These are phyloP conservation scores for Kryphioiulus occultus DNA, from an alignment of 2,888 invertebrate species.

Conservation along the genomic window DNA sequence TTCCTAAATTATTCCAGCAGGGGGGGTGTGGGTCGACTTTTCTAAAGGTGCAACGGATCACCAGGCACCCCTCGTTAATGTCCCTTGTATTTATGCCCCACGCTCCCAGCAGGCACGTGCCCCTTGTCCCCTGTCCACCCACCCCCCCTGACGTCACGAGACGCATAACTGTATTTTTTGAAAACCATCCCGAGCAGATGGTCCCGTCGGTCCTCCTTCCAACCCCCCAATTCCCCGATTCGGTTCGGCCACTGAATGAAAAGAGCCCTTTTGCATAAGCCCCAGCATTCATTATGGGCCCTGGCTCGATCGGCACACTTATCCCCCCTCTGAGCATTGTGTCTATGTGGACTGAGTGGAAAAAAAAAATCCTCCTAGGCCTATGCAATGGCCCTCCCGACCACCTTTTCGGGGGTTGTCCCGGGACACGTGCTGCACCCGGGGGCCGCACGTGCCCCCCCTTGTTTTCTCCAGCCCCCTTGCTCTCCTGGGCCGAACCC, in stretches of 20 bases:
- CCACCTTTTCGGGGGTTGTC: neutral
- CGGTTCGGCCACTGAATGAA: neutral
- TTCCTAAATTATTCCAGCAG: slow-evolving; percentile 16
- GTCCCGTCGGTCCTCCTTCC: neutral
- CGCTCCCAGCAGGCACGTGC: slow-evolving; percentile 18
- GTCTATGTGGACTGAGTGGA: neutral
- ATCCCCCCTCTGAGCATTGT: neutral
- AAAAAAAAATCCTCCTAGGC: neutral
- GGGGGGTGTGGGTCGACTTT: neutral
- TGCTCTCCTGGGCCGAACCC: neutral
- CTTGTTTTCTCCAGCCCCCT: neutral
- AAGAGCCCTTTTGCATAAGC: slow-evolving; percentile 20
- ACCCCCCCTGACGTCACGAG: neutral
- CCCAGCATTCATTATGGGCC: neutral
- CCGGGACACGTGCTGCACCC: slow-evolving; percentile 17
- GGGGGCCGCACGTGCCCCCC: slow-evolving; percentile 26
- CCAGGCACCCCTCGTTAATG: slow-evolving; percentile 16
- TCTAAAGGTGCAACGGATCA: slow-evolving; percentile 1
- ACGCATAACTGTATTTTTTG: neutral
- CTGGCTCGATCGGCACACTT: neutral
- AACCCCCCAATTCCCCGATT: neutral
- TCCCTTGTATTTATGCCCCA: slow-evolving; percentile 10
- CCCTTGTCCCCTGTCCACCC: too few relatives aligned
- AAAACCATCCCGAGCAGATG: slow-evolving; percentile 2
- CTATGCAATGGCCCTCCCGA: neutral